phyloP scores from a whole-genome alignment of 2,797 vertebrate genomes.

The Taeniopygia guttata region DNA sequence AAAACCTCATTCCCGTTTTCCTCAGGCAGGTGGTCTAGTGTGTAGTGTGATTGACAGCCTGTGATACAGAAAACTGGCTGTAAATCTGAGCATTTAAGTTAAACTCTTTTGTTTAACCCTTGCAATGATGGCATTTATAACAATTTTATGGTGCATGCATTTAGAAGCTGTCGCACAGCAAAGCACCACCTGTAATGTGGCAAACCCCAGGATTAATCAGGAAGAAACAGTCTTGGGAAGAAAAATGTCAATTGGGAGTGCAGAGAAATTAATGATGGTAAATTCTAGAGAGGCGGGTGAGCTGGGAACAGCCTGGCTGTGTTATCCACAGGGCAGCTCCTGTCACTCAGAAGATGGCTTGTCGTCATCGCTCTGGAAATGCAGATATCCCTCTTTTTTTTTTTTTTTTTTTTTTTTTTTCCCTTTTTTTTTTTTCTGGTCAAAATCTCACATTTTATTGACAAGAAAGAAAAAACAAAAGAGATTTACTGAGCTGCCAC shows the following conservation, averaged over 20 bases:
- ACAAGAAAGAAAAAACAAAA: background rate
- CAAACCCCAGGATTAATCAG: background rate
- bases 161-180: background rate
- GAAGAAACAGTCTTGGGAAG: background rate
- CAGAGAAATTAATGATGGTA: background rate
- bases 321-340: background rate
- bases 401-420: background rate
- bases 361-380: background rate
- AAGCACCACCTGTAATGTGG: background rate
- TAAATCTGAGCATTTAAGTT: background rate
- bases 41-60: background rate
- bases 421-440: too few species aligned
- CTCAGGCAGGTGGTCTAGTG: background rate
- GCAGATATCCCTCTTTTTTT: background rate
- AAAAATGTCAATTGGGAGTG: background rate
- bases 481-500: background rate
- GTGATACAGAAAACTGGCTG: background rate
- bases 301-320: background rate
- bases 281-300: slow-evolving; percentile 55
- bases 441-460: background rate
- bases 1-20: background rate
- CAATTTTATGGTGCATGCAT: fast-evolving
- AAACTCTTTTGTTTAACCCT: background rate
- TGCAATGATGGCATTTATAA: background rate
- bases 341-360: background rate